Conservation (phyloP, 37 sponge, comb jelly and placozoan genomes). For the Ianthella basta region DNA sequence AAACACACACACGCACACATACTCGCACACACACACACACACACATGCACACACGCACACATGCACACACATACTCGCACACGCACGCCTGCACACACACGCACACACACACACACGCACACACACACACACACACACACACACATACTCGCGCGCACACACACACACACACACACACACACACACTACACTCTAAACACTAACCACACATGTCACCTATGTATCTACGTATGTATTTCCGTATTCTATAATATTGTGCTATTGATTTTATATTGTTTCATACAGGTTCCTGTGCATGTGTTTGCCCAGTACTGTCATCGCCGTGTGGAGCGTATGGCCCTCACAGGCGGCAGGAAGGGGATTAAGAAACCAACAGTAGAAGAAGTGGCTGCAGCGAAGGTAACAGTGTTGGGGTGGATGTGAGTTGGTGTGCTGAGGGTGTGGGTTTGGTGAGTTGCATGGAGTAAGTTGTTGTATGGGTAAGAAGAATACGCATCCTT, state of each 20-base stretch:
- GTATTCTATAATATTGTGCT: not conserved
- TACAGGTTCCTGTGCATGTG: conserved; percentile 86
- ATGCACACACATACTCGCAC: no score
- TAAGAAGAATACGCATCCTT: no score
- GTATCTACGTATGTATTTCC: not conserved
- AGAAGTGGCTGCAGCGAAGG: conserved; percentile 87
- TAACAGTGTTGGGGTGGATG: conserved; percentile 22
- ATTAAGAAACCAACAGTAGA: conserved; percentile 87
- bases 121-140: no score
- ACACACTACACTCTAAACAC: not conserved
- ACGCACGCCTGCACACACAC: no score
- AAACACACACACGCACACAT: no score
- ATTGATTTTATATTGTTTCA: conserved; percentile 10
- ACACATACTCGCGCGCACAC: no score
- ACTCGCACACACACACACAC: no score
- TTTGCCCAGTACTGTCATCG: conserved; percentile 93
- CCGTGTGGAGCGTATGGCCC: conserved; percentile 84
- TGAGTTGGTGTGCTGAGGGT: not conserved
- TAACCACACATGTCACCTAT: not conserved
- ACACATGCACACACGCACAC: no score
- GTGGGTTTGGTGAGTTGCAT: not conserved
- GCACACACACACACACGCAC: no score
- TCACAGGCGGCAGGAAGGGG: conserved; percentile 89
- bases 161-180: no score
- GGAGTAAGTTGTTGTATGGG: no score